Conservation (phyloP, 2,888 invertebrate species). For the Anticlea derivata region DNA sequence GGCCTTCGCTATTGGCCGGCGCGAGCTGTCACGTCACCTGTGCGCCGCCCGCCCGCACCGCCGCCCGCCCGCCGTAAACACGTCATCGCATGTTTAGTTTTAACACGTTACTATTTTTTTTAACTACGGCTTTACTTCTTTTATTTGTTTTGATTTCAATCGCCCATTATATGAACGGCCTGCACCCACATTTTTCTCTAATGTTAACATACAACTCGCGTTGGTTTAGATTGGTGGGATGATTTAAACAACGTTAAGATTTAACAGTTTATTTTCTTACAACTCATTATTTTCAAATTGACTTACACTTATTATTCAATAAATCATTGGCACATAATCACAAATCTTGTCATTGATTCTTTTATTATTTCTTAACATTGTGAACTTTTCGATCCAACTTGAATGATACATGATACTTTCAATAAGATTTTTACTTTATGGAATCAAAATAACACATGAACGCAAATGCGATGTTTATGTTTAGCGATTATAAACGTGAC, state of each 20-base stretch:
- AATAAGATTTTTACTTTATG: too few species aligned
- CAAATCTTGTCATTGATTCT: conserved; percentile 80
- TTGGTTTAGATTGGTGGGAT: not conserved
- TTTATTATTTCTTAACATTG: conserved; percentile 36
- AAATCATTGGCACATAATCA: conserved; percentile 85
- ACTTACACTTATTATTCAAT: conserved; percentile 66
- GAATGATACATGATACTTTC: not conserved
- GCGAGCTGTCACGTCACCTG: conserved; percentile 56
- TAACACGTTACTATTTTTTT: conserved; percentile 60
- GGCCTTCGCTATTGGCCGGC: conserved; percentile 55
- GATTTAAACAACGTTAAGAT: conserved; percentile 24
- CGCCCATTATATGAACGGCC: conserved; percentile 47
- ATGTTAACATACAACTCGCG: conserved; percentile 25
- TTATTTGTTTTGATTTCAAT: conserved; percentile 66
- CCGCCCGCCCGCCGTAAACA: conserved; percentile 48
- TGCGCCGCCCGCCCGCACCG: conserved; percentile 39
- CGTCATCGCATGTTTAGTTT: conserved; percentile 54
- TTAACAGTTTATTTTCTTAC: conserved; percentile 49
- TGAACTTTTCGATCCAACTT: not conserved
- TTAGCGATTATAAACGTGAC: too few species aligned
- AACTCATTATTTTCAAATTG: conserved; percentile 40
- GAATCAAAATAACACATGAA: not conserved
- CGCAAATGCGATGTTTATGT: too few species aligned
- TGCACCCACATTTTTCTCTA: too few species aligned
- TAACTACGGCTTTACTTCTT: conserved; percentile 66